Evolutionary conservation across 2,888 invertebrate genomes (phyloP), one percentile per base, ranked within the genome.

Genomic region (Morpho deidamia): DNA sequence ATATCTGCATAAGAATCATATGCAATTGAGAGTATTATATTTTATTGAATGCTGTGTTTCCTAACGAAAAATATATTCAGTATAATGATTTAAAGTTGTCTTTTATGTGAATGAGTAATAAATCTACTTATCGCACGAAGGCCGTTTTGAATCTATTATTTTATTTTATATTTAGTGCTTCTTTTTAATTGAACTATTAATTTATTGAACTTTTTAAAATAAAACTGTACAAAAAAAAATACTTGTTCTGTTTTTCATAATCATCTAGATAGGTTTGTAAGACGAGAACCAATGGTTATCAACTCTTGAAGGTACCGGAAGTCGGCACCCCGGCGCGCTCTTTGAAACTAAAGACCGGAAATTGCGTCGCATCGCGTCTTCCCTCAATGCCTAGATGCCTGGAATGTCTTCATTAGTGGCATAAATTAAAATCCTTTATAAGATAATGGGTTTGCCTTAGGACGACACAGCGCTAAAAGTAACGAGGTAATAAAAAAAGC

Each of bases 281-380:
- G 23, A 23, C 73, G 73, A 75, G 67, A 70, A 69, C 54, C 3
- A 9, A 8, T 63, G 64, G 80, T 83, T 71, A 8, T 10, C 7
- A 33, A 44, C 8, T 55, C 64, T 61, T 65, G 58, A 66, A 74
- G 71, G 70, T 70, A 78, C 68, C 70, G 73, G 75, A 78, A 74
- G 74, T 65, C 54, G 54, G 66, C 70, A 65, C 72, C 69, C 67
- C 66, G 69, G 68, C 62, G 67, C 74, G 67, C 75, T 80, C 85
- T 88, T 87, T 88, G 86, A 84, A 88, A 86, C 86, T 87, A 87
- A 85, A 88, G 87, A 87, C 84, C 87, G 87, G 87, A 88, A 85
- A 88, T 87, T 86, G 81, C 84, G 80, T 81, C 78, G 78, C 74
- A 72, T 75, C 74, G 73, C 75, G 71, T 76, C 78, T 79, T 81